phyloP scores from a whole-genome alignment of 2,113 vertebrate genomes.

The Pomatorhinus ruficollis region DNA sequence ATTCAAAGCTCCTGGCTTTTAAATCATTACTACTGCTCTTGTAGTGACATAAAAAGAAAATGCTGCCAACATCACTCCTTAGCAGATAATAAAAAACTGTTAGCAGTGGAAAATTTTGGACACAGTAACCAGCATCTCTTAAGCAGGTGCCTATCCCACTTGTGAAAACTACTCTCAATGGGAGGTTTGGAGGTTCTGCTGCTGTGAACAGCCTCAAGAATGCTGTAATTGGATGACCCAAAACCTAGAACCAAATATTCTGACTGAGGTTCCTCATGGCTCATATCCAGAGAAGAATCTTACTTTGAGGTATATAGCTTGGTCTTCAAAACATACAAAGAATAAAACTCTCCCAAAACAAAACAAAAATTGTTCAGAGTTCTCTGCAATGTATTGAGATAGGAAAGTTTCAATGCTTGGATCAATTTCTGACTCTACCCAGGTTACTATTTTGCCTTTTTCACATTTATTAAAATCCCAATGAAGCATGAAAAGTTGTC shows the following conservation, averaged over 20 bases:
- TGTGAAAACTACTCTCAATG: not conserved
- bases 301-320: not conserved
- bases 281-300: not conserved
- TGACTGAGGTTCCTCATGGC: not conserved
- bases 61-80: conserved; percentile 31
- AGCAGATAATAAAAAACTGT: conserved; percentile 23
- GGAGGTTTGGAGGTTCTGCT: not conserved
- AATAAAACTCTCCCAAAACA: not conserved
- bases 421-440: not conserved
- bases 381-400: not conserved
- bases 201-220: not conserved
- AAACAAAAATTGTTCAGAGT: not conserved
- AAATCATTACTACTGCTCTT: conserved; percentile 60
- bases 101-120: conserved; percentile 42
- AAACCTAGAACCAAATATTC: not conserved
- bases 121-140: not conserved
- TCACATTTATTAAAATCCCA: not conserved
- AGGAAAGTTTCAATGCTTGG: not conserved
- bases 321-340: not conserved
- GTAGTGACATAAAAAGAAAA: conserved; percentile 11
- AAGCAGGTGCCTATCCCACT: not conserved
- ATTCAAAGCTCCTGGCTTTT: conserved; percentile 48
- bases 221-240: not conserved
- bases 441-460: not conserved
- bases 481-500: not conserved